Evolutionary conservation across 64 coral and sea anemone species (phyloP), one percentile per base, ranked within the genome.

Genomic region (Catalaphyllia jardinei): DNA sequence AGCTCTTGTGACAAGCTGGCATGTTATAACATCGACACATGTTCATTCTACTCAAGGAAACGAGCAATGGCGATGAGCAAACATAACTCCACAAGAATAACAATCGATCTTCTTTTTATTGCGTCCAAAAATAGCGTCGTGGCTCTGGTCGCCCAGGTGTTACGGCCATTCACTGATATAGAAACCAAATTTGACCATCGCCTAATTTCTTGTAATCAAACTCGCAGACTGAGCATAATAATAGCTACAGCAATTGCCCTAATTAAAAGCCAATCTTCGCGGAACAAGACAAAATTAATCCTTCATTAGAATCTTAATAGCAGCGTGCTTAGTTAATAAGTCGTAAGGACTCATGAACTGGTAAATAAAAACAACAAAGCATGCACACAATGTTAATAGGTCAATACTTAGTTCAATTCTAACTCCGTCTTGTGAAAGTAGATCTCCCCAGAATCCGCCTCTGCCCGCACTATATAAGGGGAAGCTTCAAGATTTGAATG

Each of bases 1-100:
- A 51, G 81, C 62, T n/a, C 63, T 63, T 85, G 61, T 85, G 81
- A 85, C 81, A 67, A 33, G 29, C 35, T 85, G 81, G 35, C 63
- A 71, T 71, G 81, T 85, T 85, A 50, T 51, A 10, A 85, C 69
- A 67, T 29, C 5, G 35, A 64, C 33, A 67, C 81, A 85, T 33
- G 81, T 22, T 71, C 14, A 24, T 67, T 46, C 19, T 14, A n/a
- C 49, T 51, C 67, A 39, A 20, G 35, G 31, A 65, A 51, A 24
- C 3, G 51, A 12, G 50, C 9, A 42, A 10, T 42, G 61, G 18
- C 8, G 27, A 2, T 39, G 62, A 67, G 20, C 80, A 83, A 63
- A 59, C 55, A 80, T 76, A 11, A 3, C 18, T 76, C 22, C 0
- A 54, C 27, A 16, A 33, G 1, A 57, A 57, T n/a, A 79, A 79